Evolutionary conservation across 1,140 invertebrate genomes (phyloP).

Genomic region (Orussus abietinus): DNA sequence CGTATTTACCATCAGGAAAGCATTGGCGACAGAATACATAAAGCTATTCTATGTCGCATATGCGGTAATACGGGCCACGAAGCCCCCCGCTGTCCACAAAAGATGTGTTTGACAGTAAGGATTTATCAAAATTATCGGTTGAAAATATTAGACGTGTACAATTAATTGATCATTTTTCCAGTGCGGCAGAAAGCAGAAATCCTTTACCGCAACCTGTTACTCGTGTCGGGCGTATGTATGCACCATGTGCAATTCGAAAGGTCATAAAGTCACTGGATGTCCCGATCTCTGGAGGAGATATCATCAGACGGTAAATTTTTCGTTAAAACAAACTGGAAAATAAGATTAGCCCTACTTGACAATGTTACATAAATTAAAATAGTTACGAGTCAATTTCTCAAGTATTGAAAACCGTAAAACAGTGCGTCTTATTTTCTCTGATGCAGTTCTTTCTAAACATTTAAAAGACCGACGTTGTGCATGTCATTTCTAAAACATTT

Average conservation of each 20-base stretch:
- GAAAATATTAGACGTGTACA: slow-evolving; percentile 1
- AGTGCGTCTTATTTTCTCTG: slow-evolving; percentile 3
- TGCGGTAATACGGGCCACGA: slow-evolving; percentile 61
- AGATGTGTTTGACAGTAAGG: slow-evolving; percentile 64
- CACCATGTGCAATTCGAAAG: slow-evolving; percentile 56
- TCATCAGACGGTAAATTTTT: slow-evolving; percentile 60
- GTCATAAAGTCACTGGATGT: slow-evolving; percentile 58
- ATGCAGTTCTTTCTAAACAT: neutral
- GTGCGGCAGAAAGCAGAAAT: slow-evolving; percentile 61
- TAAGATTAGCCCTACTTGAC: no score
- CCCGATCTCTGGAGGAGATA: slow-evolving; percentile 68
- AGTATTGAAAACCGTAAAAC: slow-evolving; percentile 4
- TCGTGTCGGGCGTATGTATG: slow-evolving; percentile 54
- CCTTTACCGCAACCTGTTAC: slow-evolving; percentile 59
- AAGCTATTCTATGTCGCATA: slow-evolving; percentile 56
- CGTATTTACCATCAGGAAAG: slow-evolving; percentile 53
- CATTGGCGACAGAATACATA: slow-evolving; percentile 42
- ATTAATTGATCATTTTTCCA: slow-evolving; percentile 43
- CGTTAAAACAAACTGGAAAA: neutral
- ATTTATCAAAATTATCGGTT: slow-evolving; percentile 1
- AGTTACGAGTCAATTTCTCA: slow-evolving; percentile 2
- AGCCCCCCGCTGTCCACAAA: slow-evolving; percentile 61
- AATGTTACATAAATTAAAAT: no score
- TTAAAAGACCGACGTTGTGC: neutral
- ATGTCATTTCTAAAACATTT: neutral